Evolutionary conservation across 37 sponge, comb jelly and placozoan species (phyloP), one percentile per base, ranked within the genome.

Genomic region (Chondrosia reniformis): DNA sequence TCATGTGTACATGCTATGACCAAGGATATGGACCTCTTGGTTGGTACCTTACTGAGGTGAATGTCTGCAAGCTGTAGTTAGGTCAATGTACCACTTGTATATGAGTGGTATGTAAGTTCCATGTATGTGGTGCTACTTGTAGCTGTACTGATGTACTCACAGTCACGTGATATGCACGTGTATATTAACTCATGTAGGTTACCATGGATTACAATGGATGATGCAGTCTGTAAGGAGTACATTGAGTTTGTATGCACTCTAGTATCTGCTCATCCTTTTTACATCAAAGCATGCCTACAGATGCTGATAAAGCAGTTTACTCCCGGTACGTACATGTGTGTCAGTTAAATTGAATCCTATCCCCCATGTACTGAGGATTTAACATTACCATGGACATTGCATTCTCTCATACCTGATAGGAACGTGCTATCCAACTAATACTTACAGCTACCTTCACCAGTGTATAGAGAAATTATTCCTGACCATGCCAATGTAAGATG

Each of bases 261-360:
- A 17, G 55, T 93, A 33, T 77, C 93, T 21, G 86, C 84, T 34
- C 90, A 93, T 49, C 79, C 89, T 52, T 79, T 31, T 71, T 93
- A 85, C 39, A 86, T 83, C 46, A 63, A 78, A 21, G 61, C 82
- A 22, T 56, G 80, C 41, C 77, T 91, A 21, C 27, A 36, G 41
- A 67, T 76, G 79, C 71, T 90, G 17, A 42, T 86, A 9, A 33
- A 56, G 25, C 79, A 71, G 32, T 76, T 77, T 38, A 25, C 33
- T 24, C 22, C 62, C 32, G 12, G 79, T 78, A 33, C 62, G 79
- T 63, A 8, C 5, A 22, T n/a, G n/a, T n/a, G n/a, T n/a, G n/a
- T n/a, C n/a, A n/a, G n/a, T n/a, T n/a, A n/a, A n/a, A n/a, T n/a
- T n/a, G n/a, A n/a, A n/a, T n/a, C n/a, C n/a, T n/a, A n/a, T n/a